phyloP scores from a whole-genome alignment of 2,797 vertebrate genomes.

The Pachyuromys duprasi region DNA sequence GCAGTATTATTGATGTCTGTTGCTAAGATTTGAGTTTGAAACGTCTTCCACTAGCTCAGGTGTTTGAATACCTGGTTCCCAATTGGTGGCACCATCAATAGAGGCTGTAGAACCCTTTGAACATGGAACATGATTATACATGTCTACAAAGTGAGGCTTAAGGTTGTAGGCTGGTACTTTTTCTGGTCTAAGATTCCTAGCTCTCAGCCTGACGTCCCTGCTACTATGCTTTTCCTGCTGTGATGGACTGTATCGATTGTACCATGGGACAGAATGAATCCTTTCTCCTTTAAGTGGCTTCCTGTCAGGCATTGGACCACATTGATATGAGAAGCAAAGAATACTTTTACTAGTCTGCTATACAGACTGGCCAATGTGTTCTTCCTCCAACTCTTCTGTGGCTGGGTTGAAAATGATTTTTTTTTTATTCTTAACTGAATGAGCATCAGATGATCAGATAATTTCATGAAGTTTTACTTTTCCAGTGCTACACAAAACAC shows the following conservation, averaged over 20 bases:
- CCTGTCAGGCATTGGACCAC: background rate
- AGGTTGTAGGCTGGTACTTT: background rate
- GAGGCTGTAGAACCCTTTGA: background rate
- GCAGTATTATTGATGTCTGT: background rate
- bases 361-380: background rate
- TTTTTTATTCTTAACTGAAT: background rate
- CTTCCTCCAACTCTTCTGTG: background rate
- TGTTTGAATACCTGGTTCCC: background rate
- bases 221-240: background rate
- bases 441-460: slow-evolving; percentile 6
- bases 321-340: background rate
- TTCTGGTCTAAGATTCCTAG: background rate
- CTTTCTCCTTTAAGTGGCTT: background rate
- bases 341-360: background rate
- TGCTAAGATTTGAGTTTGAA: background rate
- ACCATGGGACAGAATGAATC: background rate
- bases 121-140: background rate
- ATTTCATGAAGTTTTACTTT: background rate
- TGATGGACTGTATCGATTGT: background rate
- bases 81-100: background rate
- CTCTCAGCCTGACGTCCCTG: background rate
- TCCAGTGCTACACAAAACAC: background rate
- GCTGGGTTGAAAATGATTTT: background rate
- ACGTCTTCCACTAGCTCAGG: background rate
- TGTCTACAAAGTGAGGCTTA: background rate